A percentile compares a stretch with the other conserved stretches of the same genome.
phyloP scores from a whole-genome alignment of 2,797 vertebrate species.

The Nothura maculosa region DNA sequence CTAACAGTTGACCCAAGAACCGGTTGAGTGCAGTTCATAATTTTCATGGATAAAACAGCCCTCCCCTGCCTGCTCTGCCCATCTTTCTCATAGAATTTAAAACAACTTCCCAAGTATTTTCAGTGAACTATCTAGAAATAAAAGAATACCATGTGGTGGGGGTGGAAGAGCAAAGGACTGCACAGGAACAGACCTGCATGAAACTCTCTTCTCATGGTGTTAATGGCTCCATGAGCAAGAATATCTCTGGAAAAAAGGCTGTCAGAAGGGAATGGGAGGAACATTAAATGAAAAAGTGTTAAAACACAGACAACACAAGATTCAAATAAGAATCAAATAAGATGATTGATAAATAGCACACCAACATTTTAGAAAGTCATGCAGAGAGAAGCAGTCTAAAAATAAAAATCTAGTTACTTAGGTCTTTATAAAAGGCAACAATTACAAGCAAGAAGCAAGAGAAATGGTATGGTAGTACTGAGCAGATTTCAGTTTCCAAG shows the following conservation, averaged over 20 bases:
- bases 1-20: not conserved
- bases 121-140: not conserved
- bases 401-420: not conserved
- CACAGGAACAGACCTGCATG: not conserved
- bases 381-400: not conserved
- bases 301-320: not conserved
- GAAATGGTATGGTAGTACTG: not conserved
- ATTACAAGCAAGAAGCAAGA: not conserved
- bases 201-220: not conserved
- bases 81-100: not conserved
- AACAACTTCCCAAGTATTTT: not conserved
- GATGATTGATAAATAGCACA: not conserved
- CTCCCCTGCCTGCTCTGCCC: not conserved
- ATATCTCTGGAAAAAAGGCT: not conserved
- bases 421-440: not conserved
- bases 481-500: not conserved
- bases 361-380: not conserved
- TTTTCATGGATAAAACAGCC: not conserved
- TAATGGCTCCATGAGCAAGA: not conserved
- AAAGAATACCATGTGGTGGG: not conserved
- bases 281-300: accelerated
- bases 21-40: not conserved
- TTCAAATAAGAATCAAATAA: not conserved
- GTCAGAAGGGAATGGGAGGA: not conserved
- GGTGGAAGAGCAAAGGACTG: not conserved